phyloP scores from a whole-genome alignment of 2,113 vertebrate species.

The Rhynchomys soricoides region DNA sequence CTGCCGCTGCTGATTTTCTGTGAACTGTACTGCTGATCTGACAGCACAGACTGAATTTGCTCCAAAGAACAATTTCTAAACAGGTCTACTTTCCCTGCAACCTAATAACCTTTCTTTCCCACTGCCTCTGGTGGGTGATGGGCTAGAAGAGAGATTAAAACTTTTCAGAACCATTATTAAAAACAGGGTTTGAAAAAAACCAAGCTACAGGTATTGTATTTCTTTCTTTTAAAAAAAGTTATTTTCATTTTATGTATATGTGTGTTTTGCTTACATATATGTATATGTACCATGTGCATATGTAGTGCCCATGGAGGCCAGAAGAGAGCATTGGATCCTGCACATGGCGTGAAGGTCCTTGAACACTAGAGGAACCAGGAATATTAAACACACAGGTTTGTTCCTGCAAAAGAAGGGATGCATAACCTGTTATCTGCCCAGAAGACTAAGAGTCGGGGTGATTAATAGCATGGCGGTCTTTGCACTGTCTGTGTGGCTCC shows the following conservation, averaged over 20 bases:
- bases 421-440: not conserved
- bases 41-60: too few relatives aligned
- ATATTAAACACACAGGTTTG: not conserved
- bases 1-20: too few relatives aligned
- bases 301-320: not conserved
- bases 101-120: too few relatives aligned
- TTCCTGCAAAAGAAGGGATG: not conserved
- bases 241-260: not conserved
- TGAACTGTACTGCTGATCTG: too few relatives aligned
- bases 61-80: too few relatives aligned
- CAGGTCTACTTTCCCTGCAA: too few relatives aligned
- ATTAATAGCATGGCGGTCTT: too few relatives aligned
- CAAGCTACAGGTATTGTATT: too few relatives aligned
- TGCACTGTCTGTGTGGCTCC: not conserved
- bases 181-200: too few relatives aligned
- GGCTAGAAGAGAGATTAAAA: too few relatives aligned
- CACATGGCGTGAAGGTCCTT: not conserved
- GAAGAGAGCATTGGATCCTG: not conserved
- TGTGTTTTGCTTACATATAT: not conserved
- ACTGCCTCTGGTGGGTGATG: too few relatives aligned
- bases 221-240: not conserved
- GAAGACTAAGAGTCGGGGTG: not conserved
- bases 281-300: not conserved
- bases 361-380: not conserved
- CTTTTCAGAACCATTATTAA: too few relatives aligned